These are phyloP conservation scores for Bellardia pandia DNA, from an alignment of 2,888 invertebrate genomes.

Conservation along the genomic window DNA sequence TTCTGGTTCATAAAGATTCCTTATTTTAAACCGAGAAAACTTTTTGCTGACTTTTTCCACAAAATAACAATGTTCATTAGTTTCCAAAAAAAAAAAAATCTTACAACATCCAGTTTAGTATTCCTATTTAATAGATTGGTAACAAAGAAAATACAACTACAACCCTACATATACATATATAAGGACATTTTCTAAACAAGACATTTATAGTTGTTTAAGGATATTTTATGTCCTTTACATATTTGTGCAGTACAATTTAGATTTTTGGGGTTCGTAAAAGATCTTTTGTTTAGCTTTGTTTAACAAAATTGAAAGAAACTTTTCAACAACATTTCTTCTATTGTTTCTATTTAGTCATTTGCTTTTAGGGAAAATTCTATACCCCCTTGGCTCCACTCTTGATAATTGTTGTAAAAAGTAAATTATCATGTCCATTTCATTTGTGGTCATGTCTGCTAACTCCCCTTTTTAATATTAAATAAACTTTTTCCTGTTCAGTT, in stretches of 20 bases:
- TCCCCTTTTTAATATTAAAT: neutral
- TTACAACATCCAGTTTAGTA: no score
- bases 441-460: neutral
- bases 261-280: neutral
- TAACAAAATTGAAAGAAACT: neutral
- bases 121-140: no score
- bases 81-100: no score
- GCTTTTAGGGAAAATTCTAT: no score
- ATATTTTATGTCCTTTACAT: neutral
- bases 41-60: no score
- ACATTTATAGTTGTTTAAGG: slow-evolving; percentile 1
- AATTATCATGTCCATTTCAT: slow-evolving; percentile 4
- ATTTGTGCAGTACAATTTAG: neutral
- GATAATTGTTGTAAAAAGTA: neutral
- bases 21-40: no score
- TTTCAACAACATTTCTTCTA: neutral
- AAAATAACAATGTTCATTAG: no score
- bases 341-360: no score
- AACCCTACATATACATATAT: no score
- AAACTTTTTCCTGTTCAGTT: neutral
- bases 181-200: neutral
- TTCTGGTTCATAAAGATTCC: no score
- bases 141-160: no score
- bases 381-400: no score
- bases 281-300: slow-evolving; percentile 7